Evolutionary conservation across 2,888 invertebrate species (phyloP), one percentile per base, ranked within the genome.

Genomic region (Limnephilus marmoratus): DNA sequence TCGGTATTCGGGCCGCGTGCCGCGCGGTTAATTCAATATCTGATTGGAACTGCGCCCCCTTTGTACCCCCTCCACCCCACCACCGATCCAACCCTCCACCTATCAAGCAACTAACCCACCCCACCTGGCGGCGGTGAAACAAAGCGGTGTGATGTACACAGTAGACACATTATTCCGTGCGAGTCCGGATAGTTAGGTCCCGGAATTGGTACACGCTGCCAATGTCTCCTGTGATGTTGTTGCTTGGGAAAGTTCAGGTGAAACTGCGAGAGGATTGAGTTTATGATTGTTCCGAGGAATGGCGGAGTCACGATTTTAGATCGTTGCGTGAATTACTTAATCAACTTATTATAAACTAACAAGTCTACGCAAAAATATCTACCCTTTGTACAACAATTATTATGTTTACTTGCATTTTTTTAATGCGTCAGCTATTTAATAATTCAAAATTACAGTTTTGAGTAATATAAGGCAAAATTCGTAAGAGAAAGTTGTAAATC

Each of bases 21-120:
- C 90, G 53, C 91, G 87, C 92, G 85, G 93, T 91, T 93, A 93
- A 93, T 93, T 93, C 93, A 93, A 93, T 93, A 93, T 93, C 92
- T 93, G 92, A 93, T 93, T 93, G 93, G 92, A 91, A 90, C 53
- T 86, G 88, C 81, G 41, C 92, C 88, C 88, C 41, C 53, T 29
- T 18, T 37, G 18, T 86, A 29, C 31, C 81, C 82, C 53, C 82
- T 15, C 41, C 41, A 53, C 49, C 68, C 88, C 68, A 80, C 88
- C 80, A 24, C 18, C 88, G 15, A 29, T 81, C 53, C n/a, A 68
- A 18, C 29, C 87, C 85, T 91, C 45, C 81, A 81, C 83, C 29
- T 24, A 88, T 92, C 68, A 68, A 68, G 68, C 68, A 68, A 68
- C 68, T 68, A 68, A 68, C 80, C 92, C 80, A 68, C 86, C 9